These are phyloP conservation scores for Cacoxenus indagator DNA, from an alignment of 2,888 invertebrate species.

Conservation along the genomic window DNA sequence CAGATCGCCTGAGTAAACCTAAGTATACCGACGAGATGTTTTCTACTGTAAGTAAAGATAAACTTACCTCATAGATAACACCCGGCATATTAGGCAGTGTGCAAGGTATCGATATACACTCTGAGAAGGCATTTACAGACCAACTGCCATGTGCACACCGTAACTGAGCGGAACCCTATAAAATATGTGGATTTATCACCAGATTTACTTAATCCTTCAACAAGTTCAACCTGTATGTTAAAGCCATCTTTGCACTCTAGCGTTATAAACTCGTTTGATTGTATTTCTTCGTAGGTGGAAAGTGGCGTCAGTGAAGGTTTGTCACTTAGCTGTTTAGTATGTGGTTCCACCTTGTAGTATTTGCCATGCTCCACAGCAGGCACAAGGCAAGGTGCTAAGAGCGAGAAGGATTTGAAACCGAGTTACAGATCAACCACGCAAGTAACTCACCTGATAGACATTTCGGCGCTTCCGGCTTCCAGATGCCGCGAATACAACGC, in stretches of 20 bases:
- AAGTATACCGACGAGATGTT: too few relatives aligned
- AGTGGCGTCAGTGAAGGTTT: conserved; percentile 61
- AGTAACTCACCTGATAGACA: conserved; percentile 80
- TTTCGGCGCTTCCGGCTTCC: conserved; percentile 86
- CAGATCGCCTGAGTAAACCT: too few relatives aligned
- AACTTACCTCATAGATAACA: conserved; percentile 65
- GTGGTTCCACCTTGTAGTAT: conserved; percentile 72
- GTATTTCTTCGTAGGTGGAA: conserved; percentile 72
- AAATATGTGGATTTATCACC: background rate
- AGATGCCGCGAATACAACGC: conserved; percentile 85
- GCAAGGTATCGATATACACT: conserved; percentile 78
- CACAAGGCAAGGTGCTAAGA: conserved; percentile 78
- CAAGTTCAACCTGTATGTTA: conserved; percentile 58
- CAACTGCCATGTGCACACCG: conserved; percentile 87
- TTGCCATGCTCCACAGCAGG: conserved; percentile 79
- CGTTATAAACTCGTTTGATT: conserved; percentile 81
- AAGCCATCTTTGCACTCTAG: conserved; percentile 83
- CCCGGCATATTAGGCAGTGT: conserved; percentile 66
- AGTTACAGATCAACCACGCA: background rate
- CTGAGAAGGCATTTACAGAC: conserved; percentile 82
- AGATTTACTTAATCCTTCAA: too few relatives aligned
- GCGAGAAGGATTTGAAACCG: background rate
- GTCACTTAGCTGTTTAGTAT: conserved; percentile 62
- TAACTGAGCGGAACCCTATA: conserved; percentile 79
- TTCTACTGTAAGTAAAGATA: too few relatives aligned